Evolutionary conservation across 2,113 vertebrate species (phyloP).

Genomic region (Camelus dromedarius): DNA sequence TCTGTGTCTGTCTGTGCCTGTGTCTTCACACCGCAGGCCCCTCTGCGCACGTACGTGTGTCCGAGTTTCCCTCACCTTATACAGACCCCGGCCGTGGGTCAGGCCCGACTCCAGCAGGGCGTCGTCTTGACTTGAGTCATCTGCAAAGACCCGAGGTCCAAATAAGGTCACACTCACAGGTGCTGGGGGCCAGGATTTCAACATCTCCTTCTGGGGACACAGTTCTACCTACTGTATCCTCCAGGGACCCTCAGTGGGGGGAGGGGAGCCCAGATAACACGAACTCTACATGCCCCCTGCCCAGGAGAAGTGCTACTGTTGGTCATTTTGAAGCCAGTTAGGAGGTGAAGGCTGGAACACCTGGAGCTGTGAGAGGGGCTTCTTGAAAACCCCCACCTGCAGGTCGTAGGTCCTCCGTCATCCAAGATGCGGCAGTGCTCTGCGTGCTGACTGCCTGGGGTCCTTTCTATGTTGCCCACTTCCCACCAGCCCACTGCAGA

Average conservation of each 20-base stretch:
- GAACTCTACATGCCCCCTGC: rapidly evolving
- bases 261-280: neutral
- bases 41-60: neutral
- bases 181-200: neutral
- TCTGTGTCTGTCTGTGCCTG: neutral
- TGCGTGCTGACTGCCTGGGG: neutral
- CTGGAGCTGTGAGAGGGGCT: rapidly evolving
- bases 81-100: rapidly evolving
- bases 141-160: neutral
- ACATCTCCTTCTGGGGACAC: neutral
- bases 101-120: rapidly evolving
- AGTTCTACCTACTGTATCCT: rapidly evolving
- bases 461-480: neutral
- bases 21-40: rapidly evolving
- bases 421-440: rapidly evolving
- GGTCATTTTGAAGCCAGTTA: rapidly evolving
- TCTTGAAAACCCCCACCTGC: neutral
- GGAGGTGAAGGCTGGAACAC: rapidly evolving
- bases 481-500: neutral
- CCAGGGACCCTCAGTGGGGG: rapidly evolving
- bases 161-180: neutral
- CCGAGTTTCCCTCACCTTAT: rapidly evolving
- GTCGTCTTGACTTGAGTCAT: neutral
- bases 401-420: no score
- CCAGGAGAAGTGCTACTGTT: rapidly evolving